A percentile compares a stretch with the other conserved stretches of the same genome.
These are phyloP conservation scores for Megaceryle alcyon DNA, from an alignment of 2,797 vertebrate genomes.

Conservation along the genomic window DNA sequence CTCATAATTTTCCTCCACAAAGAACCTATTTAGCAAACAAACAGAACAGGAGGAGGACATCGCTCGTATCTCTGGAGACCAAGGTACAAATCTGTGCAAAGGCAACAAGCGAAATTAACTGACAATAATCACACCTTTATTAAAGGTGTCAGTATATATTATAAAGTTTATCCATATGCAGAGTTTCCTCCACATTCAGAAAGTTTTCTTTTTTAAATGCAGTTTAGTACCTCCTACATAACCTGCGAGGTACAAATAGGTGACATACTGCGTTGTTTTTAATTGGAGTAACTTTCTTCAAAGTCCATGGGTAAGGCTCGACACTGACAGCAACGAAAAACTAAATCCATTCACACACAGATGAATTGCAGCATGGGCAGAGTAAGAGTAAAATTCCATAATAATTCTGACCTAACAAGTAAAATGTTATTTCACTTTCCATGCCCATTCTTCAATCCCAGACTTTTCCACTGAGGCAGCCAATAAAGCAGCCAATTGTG, in stretches of 20 bases:
- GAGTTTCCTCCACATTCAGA: neutral
- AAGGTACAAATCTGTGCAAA: neutral
- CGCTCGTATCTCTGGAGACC: neutral
- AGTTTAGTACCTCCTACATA: neutral
- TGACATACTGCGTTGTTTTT: neutral
- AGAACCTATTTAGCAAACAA: neutral
- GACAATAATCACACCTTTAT: neutral
- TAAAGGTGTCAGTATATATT: neutral
- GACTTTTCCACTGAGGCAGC: conserved; percentile 27
- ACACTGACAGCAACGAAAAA: conserved; percentile 32
- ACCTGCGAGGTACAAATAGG: neutral
- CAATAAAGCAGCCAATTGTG: conserved; percentile 49
- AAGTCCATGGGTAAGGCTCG: conserved; percentile 23
- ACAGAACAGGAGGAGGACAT: neutral
- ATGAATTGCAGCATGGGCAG: conserved; percentile 20
- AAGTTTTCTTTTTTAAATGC: neutral
- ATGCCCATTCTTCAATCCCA: conserved; percentile 37
- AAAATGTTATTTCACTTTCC: conserved; percentile 47
- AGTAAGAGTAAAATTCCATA: conserved; percentile 25
- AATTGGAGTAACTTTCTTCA: conserved; percentile 36
- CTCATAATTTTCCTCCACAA: neutral
- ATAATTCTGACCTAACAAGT: conserved; percentile 48
- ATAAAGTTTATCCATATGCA: neutral
- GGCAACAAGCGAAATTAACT: neutral
- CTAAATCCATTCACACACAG: neutral